Base-by-base conservation (phyloP, 1,140 invertebrate species). In the Neomicropteryx cornuta region DNA sequence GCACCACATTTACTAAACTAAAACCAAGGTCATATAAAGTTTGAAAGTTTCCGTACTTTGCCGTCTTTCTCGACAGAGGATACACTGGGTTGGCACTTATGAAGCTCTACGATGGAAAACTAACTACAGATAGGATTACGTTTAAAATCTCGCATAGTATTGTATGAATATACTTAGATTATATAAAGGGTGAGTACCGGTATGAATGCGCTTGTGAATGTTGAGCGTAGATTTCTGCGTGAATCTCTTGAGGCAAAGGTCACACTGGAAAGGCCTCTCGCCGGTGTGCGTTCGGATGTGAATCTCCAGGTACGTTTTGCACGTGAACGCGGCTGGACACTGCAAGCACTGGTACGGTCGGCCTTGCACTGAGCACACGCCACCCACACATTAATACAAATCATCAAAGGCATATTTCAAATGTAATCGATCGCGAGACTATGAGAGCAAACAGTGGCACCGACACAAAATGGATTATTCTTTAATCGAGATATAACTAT, bases 171-270 rank as follows among this genome's bases (percentile, higher is more conserved):
- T n/a, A n/a, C n/a, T n/a, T n/a, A n/a, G n/a, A n/a, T n/a, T n/a
- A n/a, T n/a, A n/a, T n/a, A n/a, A n/a, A n/a, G n/a, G n/a, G n/a
- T n/a, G n/a, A n/a, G 50, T 62, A 51, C 81, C 81, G 27, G 79
- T 83, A 58, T 87, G 83, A 38, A 82, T 80, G 39, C 82, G 68
- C 60, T 84, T 84, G 67, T 87, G 84, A 48, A 84, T 84, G 66
- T 85, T 78, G 43, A 81, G 60, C 47, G 77, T 80, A 36, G 76
- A 79, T 62, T 80, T 80, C 55, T 80, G 76, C 18, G 77, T 77
- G 60, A 80, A 81, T 48, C 76, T 62, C 53, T 79, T 79, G 44
- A 73, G 67, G 55, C 75, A 77, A 38, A 74, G 57, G 45, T 77
- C 73, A 62, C 82, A 85, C 62, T 75, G 67, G 58, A 79, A 84